Evolutionary conservation across 2,797 vertebrate species (phyloP).

Genomic region (Notolepis coatsorum): DNA sequence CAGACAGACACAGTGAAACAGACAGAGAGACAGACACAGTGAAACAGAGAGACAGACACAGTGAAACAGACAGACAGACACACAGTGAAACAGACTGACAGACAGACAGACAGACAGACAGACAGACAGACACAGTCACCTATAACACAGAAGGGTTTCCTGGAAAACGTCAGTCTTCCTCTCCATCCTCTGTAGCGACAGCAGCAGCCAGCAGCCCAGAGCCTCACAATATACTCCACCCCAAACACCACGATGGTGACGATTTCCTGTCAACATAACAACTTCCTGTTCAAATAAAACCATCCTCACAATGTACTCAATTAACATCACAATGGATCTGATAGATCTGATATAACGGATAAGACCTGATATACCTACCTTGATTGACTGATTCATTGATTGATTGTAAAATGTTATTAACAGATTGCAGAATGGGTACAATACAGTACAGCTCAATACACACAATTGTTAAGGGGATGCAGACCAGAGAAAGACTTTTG

Average conservation of each 20-base stretch:
- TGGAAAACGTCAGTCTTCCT: conserved; percentile 93
- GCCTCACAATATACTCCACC: conserved; percentile 96
- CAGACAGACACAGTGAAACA: background rate
- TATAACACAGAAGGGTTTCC: conserved; percentile 98
- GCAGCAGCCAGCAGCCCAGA: conserved; percentile 98
- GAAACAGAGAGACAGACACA: background rate
- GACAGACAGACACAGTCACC: conserved; percentile 83
- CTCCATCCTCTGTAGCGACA: conserved; percentile 97
- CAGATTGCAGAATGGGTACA: no score
- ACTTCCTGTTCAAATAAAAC: background rate
- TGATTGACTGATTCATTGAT: no score
- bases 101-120: conserved; percentile 44
- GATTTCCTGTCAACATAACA: conserved; percentile 85
- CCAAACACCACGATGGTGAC: conserved; percentile 98
- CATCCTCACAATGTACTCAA: background rate
- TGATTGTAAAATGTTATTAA: no score
- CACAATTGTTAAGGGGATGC: no score
- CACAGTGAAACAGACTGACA: background rate
- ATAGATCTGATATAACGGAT: no score
- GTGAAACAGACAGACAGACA: background rate
- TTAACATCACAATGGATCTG: no score
- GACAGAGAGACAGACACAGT: background rate
- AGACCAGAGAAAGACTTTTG: no score
- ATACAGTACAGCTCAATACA: no score
- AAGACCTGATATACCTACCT: no score